phyloP scores from a whole-genome alignment of 1,140 invertebrate species.

The Rhynchophorus ferrugineus region DNA sequence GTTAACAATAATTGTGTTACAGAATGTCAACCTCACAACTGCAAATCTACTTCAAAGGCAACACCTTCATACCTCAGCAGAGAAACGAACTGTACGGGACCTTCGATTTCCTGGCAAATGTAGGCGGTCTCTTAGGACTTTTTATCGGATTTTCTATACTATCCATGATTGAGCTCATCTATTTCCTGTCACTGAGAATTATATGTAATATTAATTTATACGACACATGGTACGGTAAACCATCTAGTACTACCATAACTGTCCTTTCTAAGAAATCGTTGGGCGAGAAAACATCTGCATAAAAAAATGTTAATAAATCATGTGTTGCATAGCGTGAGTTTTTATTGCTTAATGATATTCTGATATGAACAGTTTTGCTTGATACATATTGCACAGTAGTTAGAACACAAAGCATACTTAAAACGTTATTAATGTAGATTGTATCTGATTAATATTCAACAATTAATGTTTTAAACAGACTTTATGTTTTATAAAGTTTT shows the following conservation, averaged over 20 bases:
- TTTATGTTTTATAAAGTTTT: too few relatives aligned
- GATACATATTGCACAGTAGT: too few relatives aligned
- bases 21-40: slow-evolving; percentile 23
- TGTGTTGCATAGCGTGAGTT: too few relatives aligned
- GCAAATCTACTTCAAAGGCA: slow-evolving; percentile 24
- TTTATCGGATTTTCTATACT: slow-evolving; percentile 76
- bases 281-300: background rate
- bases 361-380: too few relatives aligned
- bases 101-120: slow-evolving; percentile 53
- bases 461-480: too few relatives aligned
- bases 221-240: slow-evolving; percentile 21
- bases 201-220: slow-evolving; percentile 25
- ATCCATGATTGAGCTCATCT: slow-evolving; percentile 65
- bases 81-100: slow-evolving; percentile 21
- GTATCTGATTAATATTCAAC: too few relatives aligned
- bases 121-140: slow-evolving; percentile 68
- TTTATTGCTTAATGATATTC: too few relatives aligned
- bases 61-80: slow-evolving; percentile 20
- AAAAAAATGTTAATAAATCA: too few relatives aligned
- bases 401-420: too few relatives aligned
- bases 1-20: too few relatives aligned
- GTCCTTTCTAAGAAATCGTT: background rate
- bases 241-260: background rate
- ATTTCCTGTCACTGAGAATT: slow-evolving; percentile 52
- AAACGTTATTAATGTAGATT: too few relatives aligned